Evolutionary conservation across 2,888 invertebrate species (phyloP), one percentile per base, ranked within the genome.

Genomic region (Lucinisca nassula): DNA sequence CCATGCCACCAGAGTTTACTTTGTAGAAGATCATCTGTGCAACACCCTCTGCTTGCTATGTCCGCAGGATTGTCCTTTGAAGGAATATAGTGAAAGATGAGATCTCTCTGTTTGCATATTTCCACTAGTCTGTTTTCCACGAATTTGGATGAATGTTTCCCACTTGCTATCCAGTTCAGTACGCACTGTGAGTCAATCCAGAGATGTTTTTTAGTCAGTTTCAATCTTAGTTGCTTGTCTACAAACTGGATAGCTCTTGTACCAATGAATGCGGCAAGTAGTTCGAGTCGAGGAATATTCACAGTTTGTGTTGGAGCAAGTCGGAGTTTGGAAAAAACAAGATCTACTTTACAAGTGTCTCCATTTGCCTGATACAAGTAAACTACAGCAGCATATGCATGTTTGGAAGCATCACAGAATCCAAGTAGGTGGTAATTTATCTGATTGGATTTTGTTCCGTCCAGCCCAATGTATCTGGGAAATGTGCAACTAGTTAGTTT

Each of bases 251-350:
- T 14, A 70, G 12, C 10, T 37, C 70, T 70, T 10, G 37, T 37
- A 14, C 70, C 70, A 14, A 70, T 70, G 35, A 70, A 4, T 21
- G 37, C 70, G 4, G 70, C 70, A 6, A 70, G 32, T 24, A 70
- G 70, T 30, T 70, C 70, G 10, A 70, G 21, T 70, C 37, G 10
- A 0, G 79, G 72, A 27, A 79, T 79, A 24, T 14, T 70, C 3
- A 70, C 14, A 14, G 6, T 6, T 70, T 70, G 10, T 3, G 6
- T 12, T 37, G 70, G 70, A 14, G 79, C 79, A 24, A 79, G 67
- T 30, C 79, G 21, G 2, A 32, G n/a, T 67, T 79, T 79, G 0
- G 79, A 61, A 24, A 79, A 79, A n/a, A 79, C 58, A 14, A 79
- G 61, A 30, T 79, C 77, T 58, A 30, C 27, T 38, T 45, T 77